Evolutionary conservation across 2,113 vertebrate genomes (phyloP).

Genomic region (Calidris pygmaea): DNA sequence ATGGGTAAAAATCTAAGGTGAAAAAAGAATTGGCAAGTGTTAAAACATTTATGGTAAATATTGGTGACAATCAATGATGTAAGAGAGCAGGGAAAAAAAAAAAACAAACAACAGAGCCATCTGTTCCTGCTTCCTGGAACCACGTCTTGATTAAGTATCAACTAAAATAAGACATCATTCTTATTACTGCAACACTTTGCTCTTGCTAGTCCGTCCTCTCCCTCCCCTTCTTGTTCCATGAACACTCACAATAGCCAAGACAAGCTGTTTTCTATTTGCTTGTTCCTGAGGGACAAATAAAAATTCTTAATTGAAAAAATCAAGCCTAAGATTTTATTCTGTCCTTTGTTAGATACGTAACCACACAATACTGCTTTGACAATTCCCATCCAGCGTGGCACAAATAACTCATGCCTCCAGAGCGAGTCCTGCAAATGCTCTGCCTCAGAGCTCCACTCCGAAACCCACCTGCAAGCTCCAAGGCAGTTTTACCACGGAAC

Average conservation of each 20-base stretch:
- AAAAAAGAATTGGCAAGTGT: background rate
- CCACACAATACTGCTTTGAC: background rate
- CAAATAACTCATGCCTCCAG: background rate
- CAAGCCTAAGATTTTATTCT: background rate
- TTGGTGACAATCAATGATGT: background rate
- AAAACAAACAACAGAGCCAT: background rate
- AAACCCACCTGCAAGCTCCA: background rate
- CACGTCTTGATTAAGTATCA: background rate
- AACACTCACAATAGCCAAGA: background rate
- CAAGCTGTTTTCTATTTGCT: background rate
- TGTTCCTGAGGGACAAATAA: background rate
- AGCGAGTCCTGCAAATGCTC: background rate
- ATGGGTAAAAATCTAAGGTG: background rate
- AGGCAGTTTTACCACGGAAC: background rate
- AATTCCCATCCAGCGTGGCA: background rate
- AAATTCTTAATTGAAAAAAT: background rate
- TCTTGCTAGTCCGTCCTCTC: background rate
- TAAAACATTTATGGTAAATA: background rate
- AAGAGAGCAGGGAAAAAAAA: background rate
- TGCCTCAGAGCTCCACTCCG: background rate
- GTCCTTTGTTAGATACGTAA: background rate
- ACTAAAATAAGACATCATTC: constrained; percentile 3
- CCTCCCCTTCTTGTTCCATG: background rate
- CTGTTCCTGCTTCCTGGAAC: constrained; percentile 11
- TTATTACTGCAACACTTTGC: background rate